Evolutionary conservation across 2,888 invertebrate genomes (phyloP).

Genomic region (Rotaria macrura): DNA sequence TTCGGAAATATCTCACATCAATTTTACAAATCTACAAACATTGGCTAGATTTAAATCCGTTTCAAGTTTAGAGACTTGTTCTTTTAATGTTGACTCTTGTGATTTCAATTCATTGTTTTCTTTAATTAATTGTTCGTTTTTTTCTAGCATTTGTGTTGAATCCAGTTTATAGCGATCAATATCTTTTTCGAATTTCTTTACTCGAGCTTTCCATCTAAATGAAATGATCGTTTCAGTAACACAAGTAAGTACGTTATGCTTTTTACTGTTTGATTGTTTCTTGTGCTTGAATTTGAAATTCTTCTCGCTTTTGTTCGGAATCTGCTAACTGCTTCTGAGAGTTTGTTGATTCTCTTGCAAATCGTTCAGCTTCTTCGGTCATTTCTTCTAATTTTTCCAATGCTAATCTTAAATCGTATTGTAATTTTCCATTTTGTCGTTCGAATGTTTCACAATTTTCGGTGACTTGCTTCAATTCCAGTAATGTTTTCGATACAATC

Average conservation of each 20-base stretch:
- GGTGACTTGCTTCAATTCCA: slow-evolving; percentile 41
- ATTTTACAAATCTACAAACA: not conserved
- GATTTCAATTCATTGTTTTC: slow-evolving; percentile 41
- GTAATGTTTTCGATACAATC: slow-evolving; percentile 34
- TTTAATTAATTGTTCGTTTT: slow-evolving; percentile 44
- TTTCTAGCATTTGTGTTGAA: slow-evolving; percentile 40
- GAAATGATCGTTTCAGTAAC: no score
- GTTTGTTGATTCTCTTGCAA: slow-evolving; percentile 39
- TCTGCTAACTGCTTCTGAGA: slow-evolving; percentile 40
- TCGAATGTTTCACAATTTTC: slow-evolving; percentile 42
- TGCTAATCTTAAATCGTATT: not conserved
- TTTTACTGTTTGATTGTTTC: slow-evolving; percentile 46
- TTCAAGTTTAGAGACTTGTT: not conserved
- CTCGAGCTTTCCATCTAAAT: slow-evolving; percentile 44
- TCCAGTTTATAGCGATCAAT: slow-evolving; percentile 42
- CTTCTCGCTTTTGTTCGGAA: slow-evolving; percentile 43
- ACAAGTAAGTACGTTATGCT: slow-evolving; percentile 27
- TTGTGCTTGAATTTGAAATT: slow-evolving; percentile 44
- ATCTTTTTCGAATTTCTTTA: slow-evolving; percentile 44
- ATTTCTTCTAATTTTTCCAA: slow-evolving; percentile 36
- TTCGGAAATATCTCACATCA: not conserved
- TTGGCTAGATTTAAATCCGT: not conserved
- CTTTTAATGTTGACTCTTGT: slow-evolving; percentile 34
- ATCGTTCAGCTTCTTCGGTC: slow-evolving; percentile 40
- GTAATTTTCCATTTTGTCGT: slow-evolving; percentile 37